phyloP scores from a whole-genome alignment of 2,888 invertebrate species.

The Drosophila austrosaltans region DNA sequence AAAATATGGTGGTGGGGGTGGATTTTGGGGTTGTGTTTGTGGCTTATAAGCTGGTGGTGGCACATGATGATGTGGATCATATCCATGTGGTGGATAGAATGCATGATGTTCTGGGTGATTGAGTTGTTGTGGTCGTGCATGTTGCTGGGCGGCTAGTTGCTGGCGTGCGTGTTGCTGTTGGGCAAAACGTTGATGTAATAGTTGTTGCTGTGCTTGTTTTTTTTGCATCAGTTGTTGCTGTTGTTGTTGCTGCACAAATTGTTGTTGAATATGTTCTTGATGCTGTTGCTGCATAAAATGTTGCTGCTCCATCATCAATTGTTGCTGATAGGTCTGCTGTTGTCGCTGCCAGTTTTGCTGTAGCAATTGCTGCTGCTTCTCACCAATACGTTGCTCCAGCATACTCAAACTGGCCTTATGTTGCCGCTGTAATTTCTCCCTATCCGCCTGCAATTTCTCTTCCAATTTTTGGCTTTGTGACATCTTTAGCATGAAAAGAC shows the following conservation, averaged over 20 bases:
- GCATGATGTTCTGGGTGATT: neutral
- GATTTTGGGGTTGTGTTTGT: neutral
- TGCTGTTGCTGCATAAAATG: slow-evolving; percentile 15
- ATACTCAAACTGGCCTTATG: slow-evolving; percentile 18
- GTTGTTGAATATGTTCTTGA: slow-evolving; percentile 24
- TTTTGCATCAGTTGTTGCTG: slow-evolving; percentile 2
- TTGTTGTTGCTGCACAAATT: slow-evolving; percentile 20
- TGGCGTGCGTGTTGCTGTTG: slow-evolving; percentile 4
- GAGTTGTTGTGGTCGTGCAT: neutral
- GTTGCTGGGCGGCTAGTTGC: slow-evolving; percentile 2
- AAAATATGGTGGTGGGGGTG: neutral
- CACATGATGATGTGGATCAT: neutral
- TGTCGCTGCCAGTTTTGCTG: slow-evolving; percentile 31
- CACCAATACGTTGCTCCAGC: slow-evolving; percentile 43
- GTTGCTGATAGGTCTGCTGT: slow-evolving; percentile 14
- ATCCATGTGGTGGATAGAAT: neutral
- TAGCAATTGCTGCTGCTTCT: slow-evolving; percentile 34
- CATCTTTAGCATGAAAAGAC: slow-evolving; percentile 58
- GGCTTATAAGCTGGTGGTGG: slow-evolving; percentile 1
- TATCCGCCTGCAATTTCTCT: slow-evolving; percentile 36
- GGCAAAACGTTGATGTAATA: neutral
- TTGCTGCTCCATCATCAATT: slow-evolving; percentile 5
- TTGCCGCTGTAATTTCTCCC: slow-evolving; percentile 25
- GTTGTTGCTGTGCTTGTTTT: neutral
- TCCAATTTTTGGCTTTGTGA: slow-evolving; percentile 53